Evolutionary conservation across 2,113 vertebrate species (phyloP).

Genomic region (Spilogale gracilis): DNA sequence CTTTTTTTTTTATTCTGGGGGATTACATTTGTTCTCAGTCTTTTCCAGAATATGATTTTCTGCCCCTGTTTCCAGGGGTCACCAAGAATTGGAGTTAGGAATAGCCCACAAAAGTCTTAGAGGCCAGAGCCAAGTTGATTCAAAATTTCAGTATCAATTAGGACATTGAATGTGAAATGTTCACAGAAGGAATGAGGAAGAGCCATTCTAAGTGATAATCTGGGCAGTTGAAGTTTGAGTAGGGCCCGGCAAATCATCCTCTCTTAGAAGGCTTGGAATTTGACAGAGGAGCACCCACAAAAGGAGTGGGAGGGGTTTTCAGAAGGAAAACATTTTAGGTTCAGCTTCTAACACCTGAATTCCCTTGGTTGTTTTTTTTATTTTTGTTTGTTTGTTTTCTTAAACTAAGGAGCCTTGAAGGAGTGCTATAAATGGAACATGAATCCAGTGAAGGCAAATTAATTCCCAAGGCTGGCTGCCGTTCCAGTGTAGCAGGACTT

Average conservation of each 20-base stretch:
- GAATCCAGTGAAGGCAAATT: conserved; percentile 41
- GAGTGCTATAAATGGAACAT: not conserved
- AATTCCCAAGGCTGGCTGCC: conserved; percentile 3
- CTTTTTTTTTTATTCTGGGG: not conserved
- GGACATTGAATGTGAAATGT: conserved; percentile 44
- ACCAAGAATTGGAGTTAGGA: conserved; percentile 44
- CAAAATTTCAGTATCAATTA: conserved; percentile 63
- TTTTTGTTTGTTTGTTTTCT: no score
- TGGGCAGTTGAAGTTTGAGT: not conserved
- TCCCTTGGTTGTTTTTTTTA: no score
- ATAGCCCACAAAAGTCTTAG: conserved; percentile 30
- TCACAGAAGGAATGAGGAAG: conserved; percentile 1
- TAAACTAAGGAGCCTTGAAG: not conserved
- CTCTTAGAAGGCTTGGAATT: conserved; percentile 36
- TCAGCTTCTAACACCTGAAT: conserved; percentile 23
- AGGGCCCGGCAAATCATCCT: not conserved
- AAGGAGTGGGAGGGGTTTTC: conserved; percentile 17
- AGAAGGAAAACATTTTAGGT: conserved; percentile 42
- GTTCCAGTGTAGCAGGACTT: conserved; percentile 25
- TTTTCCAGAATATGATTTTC: not conserved
- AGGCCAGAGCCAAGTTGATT: not conserved
- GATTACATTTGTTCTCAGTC: conserved; percentile 36
- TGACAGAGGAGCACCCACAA: conserved; percentile 33
- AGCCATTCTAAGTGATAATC: not conserved
- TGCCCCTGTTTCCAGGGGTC: not conserved